Evolutionary conservation across 1,140 invertebrate species (phyloP).

Genomic region (Mizuhopecten yessoensis): DNA sequence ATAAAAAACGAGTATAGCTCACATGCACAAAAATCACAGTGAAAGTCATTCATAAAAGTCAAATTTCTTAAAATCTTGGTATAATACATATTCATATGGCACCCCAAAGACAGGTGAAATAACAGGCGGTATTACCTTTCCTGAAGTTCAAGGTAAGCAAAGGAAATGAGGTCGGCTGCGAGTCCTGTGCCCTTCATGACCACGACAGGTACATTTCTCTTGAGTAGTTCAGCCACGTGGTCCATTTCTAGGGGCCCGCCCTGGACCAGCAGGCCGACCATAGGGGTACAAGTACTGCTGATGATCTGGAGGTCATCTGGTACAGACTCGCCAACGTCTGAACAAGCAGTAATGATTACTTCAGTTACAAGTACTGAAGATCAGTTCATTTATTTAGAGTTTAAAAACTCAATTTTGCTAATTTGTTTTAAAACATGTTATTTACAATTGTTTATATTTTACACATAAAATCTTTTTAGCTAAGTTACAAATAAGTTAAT

Average conservation of each 20-base stretch:
- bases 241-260: slow-evolving; percentile 82
- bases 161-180: slow-evolving; percentile 82
- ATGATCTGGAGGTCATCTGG: slow-evolving; percentile 40
- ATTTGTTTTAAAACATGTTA: too few relatives aligned
- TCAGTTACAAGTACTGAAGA: not conserved
- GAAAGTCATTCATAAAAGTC: too few relatives aligned
- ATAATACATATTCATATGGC: too few relatives aligned
- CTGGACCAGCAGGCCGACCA: slow-evolving; percentile 83
- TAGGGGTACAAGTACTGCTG: slow-evolving; percentile 71
- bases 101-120: too few relatives aligned
- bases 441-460: too few relatives aligned
- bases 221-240: slow-evolving; percentile 79
- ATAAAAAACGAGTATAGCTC: too few relatives aligned
- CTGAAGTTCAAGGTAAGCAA: slow-evolving; percentile 80
- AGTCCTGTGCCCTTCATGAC: slow-evolving; percentile 82
- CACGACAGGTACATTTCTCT: slow-evolving; percentile 81
- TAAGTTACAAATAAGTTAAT: too few relatives aligned
- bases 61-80: too few relatives aligned
- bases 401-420: too few relatives aligned
- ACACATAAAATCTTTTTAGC: too few relatives aligned
- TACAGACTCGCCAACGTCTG: slow-evolving; percentile 26
- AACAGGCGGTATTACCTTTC: slow-evolving; percentile 72
- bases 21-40: too few relatives aligned
- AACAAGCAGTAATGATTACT: not conserved
- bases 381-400: too few relatives aligned